Evolutionary conservation across 1,140 invertebrate species (phyloP).

Genomic region (Bombus turneri): DNA sequence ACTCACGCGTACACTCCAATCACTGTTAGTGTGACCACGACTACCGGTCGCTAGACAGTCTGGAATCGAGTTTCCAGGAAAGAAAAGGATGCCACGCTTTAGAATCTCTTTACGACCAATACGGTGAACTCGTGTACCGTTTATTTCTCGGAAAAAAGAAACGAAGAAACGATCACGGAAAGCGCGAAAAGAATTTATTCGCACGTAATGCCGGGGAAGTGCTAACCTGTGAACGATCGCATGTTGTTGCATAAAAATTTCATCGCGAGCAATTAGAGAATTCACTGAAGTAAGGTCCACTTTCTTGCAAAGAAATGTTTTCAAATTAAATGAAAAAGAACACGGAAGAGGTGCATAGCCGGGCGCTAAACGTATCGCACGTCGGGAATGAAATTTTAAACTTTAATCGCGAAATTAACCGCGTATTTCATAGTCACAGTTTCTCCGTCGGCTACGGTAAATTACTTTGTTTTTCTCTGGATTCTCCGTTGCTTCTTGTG

Average conservation of each 20-base stretch:
- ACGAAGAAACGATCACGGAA: neutral
- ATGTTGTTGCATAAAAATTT: constrained; percentile 21
- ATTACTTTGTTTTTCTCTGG: constrained; percentile 35
- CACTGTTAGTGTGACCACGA: constrained; percentile 39
- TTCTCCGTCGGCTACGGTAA: neutral
- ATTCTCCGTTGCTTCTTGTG: neutral
- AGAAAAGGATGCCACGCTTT: constrained; percentile 62
- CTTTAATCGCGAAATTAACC: constrained; percentile 45
- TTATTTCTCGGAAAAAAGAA: neutral
- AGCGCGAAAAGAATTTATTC: neutral
- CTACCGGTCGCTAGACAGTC: neutral
- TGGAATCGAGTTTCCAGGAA: constrained; percentile 1
- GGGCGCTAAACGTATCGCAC: neutral
- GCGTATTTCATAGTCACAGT: constrained; percentile 9
- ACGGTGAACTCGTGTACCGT: constrained; percentile 16
- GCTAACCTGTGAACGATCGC: neutral
- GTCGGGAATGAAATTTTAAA: constrained; percentile 47
- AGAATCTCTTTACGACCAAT: constrained; percentile 61
- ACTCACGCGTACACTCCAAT: constrained; percentile 60
- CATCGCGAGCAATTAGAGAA: neutral
- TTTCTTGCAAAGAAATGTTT: constrained; percentile 6
- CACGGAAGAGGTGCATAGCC: neutral
- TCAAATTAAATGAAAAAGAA: constrained; percentile 17
- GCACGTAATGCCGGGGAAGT: neutral
- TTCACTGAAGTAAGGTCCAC: neutral